Evolutionary conservation across 2,113 vertebrate species (phyloP).

Genomic region (Otocyon megalotis): DNA sequence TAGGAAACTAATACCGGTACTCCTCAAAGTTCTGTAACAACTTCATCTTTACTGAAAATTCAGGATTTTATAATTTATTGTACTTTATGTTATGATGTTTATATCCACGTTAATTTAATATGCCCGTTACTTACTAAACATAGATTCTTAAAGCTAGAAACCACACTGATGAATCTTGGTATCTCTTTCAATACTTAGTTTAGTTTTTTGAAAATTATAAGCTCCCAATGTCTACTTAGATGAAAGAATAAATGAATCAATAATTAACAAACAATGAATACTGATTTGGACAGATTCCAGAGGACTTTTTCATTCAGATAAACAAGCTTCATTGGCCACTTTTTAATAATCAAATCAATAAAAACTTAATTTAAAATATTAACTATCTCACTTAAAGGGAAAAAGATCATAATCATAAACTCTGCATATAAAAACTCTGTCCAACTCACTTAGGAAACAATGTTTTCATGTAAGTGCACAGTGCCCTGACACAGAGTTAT

Average conservation of each 20-base stretch:
- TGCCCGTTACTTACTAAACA: background rate
- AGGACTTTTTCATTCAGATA: background rate
- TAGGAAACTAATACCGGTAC: background rate
- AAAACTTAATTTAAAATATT: constrained; percentile 10
- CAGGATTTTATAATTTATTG: background rate
- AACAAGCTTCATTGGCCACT: background rate
- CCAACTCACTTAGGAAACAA: background rate
- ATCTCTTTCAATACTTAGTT: background rate
- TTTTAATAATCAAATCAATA: constrained; percentile 20
- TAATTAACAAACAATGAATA: background rate
- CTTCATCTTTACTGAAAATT: background rate
- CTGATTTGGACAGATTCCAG: background rate
- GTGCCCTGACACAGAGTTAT: background rate
- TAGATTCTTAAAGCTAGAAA: background rate
- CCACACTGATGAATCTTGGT: background rate
- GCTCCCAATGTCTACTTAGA: background rate
- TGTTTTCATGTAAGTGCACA: background rate
- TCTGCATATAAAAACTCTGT: background rate
- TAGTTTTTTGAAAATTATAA: background rate
- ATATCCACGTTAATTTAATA: background rate
- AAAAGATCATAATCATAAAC: background rate
- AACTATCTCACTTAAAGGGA: background rate
- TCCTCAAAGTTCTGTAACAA: background rate
- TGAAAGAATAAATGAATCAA: background rate
- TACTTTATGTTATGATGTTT: background rate